Percentiles rank a stretch among this genome's conserved stretches.
Evolutionary conservation across 2,888 invertebrate genomes (phyloP).

Genomic region (Nemotelus pantherinus): DNA sequence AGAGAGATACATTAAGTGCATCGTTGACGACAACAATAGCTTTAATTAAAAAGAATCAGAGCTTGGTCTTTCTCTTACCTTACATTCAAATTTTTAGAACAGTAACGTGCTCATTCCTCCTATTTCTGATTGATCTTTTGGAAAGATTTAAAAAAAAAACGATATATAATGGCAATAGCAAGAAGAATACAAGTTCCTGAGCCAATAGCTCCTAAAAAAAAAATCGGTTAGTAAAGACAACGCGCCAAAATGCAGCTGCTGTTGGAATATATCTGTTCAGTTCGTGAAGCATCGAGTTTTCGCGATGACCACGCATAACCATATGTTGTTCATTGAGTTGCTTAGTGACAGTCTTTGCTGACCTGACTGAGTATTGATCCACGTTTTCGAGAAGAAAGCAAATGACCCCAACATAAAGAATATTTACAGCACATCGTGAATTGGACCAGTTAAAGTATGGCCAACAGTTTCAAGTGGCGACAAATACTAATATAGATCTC

Average conservation of each 20-base stretch:
- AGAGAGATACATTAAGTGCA: background rate
- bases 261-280: conserved; percentile 99
- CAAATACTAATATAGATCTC: conserved; percentile 97
- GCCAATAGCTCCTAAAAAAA: conserved; percentile 98
- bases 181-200: conserved; percentile 98
- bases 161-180: conserved; percentile 99
- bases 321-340: conserved; percentile 99
- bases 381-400: conserved; percentile 99
- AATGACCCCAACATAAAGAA: conserved; percentile 99
- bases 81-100: conserved; percentile 74
- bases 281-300: conserved; percentile 99
- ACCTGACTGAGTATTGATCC: conserved; percentile 99
- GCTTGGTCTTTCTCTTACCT: background rate
- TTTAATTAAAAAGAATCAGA: conserved; percentile 22
- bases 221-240: conserved; percentile 98
- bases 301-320: conserved; percentile 99
- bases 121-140: conserved; percentile 99
- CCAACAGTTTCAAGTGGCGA: conserved; percentile 97
- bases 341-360: conserved; percentile 99
- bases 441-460: conserved; percentile 94
- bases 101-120: conserved; percentile 98
- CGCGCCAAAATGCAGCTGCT: conserved; percentile 98
- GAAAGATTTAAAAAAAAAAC: no score
- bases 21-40: background rate
- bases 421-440: conserved; percentile 96